Base-by-base conservation (phyloP, 2,888 invertebrate species). In the Amphipyra tragopoginis region DNA sequence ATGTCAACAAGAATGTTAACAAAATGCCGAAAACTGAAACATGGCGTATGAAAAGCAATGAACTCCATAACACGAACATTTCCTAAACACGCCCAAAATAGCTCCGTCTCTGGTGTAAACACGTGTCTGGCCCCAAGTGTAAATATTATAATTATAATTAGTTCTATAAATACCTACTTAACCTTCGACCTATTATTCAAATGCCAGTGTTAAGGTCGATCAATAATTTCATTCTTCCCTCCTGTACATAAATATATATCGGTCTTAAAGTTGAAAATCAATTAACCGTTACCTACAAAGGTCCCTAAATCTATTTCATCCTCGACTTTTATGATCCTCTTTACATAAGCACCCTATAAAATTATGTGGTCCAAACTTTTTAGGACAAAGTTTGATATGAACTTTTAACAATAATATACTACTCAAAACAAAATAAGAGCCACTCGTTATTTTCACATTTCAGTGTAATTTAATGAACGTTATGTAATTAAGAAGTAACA, bases 141-240 rank as follows among this genome's bases (percentile, higher is more conserved):
- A 34, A 15, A 13, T 36, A 47, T 64, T 33, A 21, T 2, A 21
- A 21, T 29, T 29, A 56, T 51, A 44, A 55, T 52, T 11, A 60
- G 7, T 14, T 39, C 55, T 76, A 61, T 65, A 47, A 63, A 66
- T 77, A 77, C 11, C 9, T 48, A 11, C 55, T 49, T n/a, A 29
- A 69, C 65, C 63, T 77, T 68, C 55, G 60, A 58, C 67, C 66
- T 65, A 59, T 39, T 68, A 65, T 76, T 75, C 59, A 84, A 83
- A 86, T 83, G 81, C 64, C 83, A 86, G 59, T 78, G 80, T 77
- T 77, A 83, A 82, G 81, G 81, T 81, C 80, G 66, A 81, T 79
- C 75, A 72, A 79, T 80, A 76, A 50, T 14, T 39, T 51, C 45
- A 43, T 50, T 49, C 40, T 1, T 44, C 21, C 8, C 40, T 51